phyloP scores from a whole-genome alignment of 2,888 invertebrate species.

The Cerastoderma edule region DNA sequence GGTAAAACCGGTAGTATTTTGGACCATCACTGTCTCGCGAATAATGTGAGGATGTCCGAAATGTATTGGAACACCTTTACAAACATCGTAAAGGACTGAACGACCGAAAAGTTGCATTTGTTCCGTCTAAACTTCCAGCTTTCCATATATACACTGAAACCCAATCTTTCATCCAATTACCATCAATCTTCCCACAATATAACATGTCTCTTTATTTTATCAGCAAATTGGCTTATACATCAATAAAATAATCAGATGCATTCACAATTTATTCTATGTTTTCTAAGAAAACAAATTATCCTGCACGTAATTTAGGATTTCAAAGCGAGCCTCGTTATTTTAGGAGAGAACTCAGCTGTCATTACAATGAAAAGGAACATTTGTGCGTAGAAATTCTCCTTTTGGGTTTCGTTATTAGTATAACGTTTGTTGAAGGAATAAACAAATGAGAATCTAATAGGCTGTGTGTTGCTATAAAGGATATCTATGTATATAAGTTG shows the following conservation, averaged over 20 bases:
- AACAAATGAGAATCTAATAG: no score
- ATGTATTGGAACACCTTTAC: neutral
- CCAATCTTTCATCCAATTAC: slow-evolving; percentile 32
- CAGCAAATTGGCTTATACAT: slow-evolving; percentile 53
- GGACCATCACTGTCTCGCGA: no score
- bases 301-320: slow-evolving; percentile 7
- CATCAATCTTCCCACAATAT: slow-evolving; percentile 33
- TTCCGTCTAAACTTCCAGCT: neutral
- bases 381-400: no score
- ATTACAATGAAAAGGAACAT: no score
- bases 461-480: no score
- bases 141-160: slow-evolving; percentile 29
- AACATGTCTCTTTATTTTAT: slow-evolving; percentile 52
- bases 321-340: slow-evolving; percentile 13
- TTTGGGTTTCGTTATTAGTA: no score
- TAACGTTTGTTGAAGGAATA: no score
- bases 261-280: slow-evolving; percentile 40
- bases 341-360: slow-evolving; percentile 5
- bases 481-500: no score
- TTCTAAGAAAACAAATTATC: slow-evolving; percentile 45
- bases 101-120: neutral
- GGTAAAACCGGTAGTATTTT: no score
- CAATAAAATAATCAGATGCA: slow-evolving; percentile 35
- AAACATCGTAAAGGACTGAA: neutral
- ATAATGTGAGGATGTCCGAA: no score